phyloP scores from a whole-genome alignment of 2,797 vertebrate species.

The Esox masquinongy region DNA sequence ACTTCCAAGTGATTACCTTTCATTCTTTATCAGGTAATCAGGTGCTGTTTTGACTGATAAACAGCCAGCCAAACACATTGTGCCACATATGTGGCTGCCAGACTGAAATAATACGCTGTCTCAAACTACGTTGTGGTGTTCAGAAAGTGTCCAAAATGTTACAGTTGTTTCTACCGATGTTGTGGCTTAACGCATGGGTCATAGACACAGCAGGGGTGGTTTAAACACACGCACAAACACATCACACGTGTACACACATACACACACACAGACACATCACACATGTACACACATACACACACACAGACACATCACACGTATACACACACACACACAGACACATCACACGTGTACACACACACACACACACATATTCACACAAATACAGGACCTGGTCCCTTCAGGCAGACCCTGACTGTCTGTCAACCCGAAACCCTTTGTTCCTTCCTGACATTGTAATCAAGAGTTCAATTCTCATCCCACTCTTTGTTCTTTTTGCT shows the following conservation, averaged over 20 bases:
- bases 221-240: too few relatives aligned
- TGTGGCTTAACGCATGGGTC: not conserved
- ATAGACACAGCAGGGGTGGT: conserved; percentile 16
- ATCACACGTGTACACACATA: too few relatives aligned
- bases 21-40: conserved; percentile 35
- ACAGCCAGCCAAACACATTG: conserved; percentile 31
- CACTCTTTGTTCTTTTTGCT: conserved; percentile 40
- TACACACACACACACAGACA: too few relatives aligned
- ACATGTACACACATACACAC: too few relatives aligned
- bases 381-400: conserved; percentile 6
- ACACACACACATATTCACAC: too few relatives aligned
- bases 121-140: not conserved
- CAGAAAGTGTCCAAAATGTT: too few relatives aligned
- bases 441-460: conserved; percentile 59
- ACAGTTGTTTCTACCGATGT: not conserved
- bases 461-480: conserved; percentile 45
- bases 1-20: conserved; percentile 70
- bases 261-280: too few relatives aligned
- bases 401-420: conserved; percentile 13
- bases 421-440: conserved; percentile 28
- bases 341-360: too few relatives aligned
- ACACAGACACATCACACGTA: too few relatives aligned
- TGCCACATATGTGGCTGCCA: conserved; percentile 9
- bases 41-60: conserved; percentile 60
- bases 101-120: not conserved